Conservation (phyloP, 2,888 invertebrate genomes). For the Meta bourneti region DNA sequence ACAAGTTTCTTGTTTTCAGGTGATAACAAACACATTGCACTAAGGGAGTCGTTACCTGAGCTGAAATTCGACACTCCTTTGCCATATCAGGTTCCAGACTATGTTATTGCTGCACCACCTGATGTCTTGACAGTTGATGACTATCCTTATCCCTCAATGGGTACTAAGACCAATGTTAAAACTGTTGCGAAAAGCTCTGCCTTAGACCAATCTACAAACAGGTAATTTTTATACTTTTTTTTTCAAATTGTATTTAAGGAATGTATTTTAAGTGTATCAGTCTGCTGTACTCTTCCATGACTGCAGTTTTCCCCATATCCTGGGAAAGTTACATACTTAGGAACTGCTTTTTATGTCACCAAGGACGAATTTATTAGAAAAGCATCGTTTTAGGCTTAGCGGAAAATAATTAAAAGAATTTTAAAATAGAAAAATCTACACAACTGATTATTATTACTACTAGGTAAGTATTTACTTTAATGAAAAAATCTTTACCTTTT, state of each 20-base stretch:
- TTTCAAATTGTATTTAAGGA: neutral
- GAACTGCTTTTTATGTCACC: too few relatives aligned
- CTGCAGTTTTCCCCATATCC: too few relatives aligned
- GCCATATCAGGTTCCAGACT: constrained; percentile 34
- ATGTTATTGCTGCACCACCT: constrained; percentile 88
- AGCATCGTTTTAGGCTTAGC: too few relatives aligned
- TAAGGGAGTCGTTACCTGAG: constrained; percentile 87
- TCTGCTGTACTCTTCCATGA: too few relatives aligned
- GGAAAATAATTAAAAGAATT: too few relatives aligned
- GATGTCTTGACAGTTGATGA: constrained; percentile 91
- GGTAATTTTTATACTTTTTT: constrained; percentile 23
- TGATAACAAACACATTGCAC: constrained; percentile 65
- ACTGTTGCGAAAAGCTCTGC: constrained; percentile 9
- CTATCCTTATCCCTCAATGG: constrained; percentile 78
- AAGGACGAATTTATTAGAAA: too few relatives aligned
- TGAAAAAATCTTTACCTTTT: too few relatives aligned
- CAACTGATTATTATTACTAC: too few relatives aligned
- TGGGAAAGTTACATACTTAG: too few relatives aligned
- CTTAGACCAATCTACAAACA: constrained; percentile 4
- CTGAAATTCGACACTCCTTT: constrained; percentile 86
- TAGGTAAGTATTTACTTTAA: too few relatives aligned
- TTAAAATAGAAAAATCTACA: too few relatives aligned
- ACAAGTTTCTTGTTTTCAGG: constrained; percentile 24
- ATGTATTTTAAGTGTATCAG: too few relatives aligned
- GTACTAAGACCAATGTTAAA: constrained; percentile 36